These are phyloP conservation scores for Diadema setosum DNA, from an alignment of 35 echinoderm and acorn worm species.

Conservation along the genomic window DNA sequence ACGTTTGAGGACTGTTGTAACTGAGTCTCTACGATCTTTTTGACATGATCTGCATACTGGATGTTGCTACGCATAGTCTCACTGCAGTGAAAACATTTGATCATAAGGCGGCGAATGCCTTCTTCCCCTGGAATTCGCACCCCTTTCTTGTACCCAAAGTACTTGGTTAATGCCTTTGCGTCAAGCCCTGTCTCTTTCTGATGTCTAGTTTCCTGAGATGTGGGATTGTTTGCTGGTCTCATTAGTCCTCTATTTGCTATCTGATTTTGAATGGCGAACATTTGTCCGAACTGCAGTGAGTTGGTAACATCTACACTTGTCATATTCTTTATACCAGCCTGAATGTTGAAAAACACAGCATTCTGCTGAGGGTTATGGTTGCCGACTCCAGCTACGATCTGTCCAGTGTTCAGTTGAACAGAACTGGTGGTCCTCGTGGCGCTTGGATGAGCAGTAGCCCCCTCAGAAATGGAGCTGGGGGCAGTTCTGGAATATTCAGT, in stretches of 20 bases:
- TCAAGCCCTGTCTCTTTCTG: not conserved
- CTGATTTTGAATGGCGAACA: no score
- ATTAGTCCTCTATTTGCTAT: not conserved
- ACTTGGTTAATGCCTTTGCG: no score
- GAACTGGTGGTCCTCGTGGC: no score
- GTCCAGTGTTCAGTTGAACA: no score
- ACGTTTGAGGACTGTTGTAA: not conserved
- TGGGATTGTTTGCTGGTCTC: not conserved
- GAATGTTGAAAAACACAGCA: no score
- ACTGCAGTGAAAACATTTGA: constrained; percentile 54
- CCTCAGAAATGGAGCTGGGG: not conserved
- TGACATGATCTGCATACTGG: constrained; percentile 46
- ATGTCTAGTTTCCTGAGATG: not conserved
- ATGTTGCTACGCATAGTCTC: constrained; percentile 38
- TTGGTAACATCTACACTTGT: no score
- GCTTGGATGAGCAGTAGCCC: no score
- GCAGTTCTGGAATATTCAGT: not conserved
- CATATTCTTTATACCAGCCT: no score
- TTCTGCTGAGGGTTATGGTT: no score
- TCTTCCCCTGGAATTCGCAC: not conserved
- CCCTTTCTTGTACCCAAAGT: not conserved
- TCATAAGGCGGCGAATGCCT: not conserved
- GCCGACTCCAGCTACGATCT: no score
- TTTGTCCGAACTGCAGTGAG: no score
- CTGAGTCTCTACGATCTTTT: constrained; percentile 52